phyloP scores from a whole-genome alignment of 2,888 invertebrate genomes.

The Drosophila mimica region DNA sequence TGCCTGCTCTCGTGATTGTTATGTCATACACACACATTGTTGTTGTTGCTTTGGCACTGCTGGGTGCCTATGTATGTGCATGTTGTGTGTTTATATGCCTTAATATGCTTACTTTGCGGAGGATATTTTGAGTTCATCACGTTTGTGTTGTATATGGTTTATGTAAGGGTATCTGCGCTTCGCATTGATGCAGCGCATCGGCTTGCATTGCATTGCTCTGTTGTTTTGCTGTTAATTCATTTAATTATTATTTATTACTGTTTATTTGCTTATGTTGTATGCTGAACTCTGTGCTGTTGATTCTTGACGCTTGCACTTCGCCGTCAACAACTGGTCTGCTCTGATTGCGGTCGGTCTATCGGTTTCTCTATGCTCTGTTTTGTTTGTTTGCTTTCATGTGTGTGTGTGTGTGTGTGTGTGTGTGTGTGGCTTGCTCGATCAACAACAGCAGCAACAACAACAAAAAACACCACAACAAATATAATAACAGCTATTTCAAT shows the following conservation, averaged over 20 bases:
- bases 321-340: slow-evolving; percentile 29
- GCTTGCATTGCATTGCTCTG: slow-evolving; percentile 18
- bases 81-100: slow-evolving; percentile 7
- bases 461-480: slow-evolving; percentile 25
- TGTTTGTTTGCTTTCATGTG: slow-evolving; percentile 32
- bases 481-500: slow-evolving; percentile 47
- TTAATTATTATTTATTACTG: slow-evolving; percentile 76
- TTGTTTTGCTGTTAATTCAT: slow-evolving; percentile 65
- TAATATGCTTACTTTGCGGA: slow-evolving; percentile 22
- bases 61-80: slow-evolving; percentile 26
- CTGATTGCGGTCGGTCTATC: slow-evolving; percentile 50
- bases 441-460: slow-evolving; percentile 17
- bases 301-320: slow-evolving; percentile 68
- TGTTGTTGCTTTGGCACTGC: slow-evolving; percentile 61
- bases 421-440: slow-evolving; percentile 15
- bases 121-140: slow-evolving; percentile 26
- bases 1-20: slow-evolving; percentile 85
- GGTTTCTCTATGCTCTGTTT: slow-evolving; percentile 16
- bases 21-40: slow-evolving; percentile 78
- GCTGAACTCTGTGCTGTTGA: slow-evolving; percentile 54
- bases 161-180: slow-evolving; percentile 19
- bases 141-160: background rate
- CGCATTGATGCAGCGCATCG: slow-evolving; percentile 3
- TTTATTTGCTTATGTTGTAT: slow-evolving; percentile 60
- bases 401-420: slow-evolving; percentile 30